A percentile compares a stretch with the other conserved stretches of the same genome.
Conservation (phyloP, 1,140 invertebrate genomes). For the Gryon sp. region DNA sequence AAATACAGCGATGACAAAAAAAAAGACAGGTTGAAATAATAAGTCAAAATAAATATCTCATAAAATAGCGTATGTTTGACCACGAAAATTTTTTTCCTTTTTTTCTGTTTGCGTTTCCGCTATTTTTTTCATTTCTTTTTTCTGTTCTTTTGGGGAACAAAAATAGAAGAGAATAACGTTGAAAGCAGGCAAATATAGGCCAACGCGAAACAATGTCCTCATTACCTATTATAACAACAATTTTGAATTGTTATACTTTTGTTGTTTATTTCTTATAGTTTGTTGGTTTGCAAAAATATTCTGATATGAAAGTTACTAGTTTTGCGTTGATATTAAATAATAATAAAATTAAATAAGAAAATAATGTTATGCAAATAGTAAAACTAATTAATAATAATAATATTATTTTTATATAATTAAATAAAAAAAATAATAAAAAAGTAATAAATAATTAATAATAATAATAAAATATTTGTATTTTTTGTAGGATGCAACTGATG, state of each 20-base stretch:
- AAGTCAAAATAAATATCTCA: slow-evolving; percentile 10
- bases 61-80: slow-evolving; percentile 10
- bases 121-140: slow-evolving; percentile 8
- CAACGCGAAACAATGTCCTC: slow-evolving; percentile 34
- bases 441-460: background rate
- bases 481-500: slow-evolving; percentile 81
- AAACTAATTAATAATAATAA: too few relatives aligned
- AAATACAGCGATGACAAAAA: too few relatives aligned
- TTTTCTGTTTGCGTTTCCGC: slow-evolving; percentile 18
- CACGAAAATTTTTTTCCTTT: slow-evolving; percentile 23
- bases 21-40: slow-evolving; percentile 3
- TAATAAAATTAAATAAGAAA: too few relatives aligned
- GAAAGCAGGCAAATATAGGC: slow-evolving; percentile 34
- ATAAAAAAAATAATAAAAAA: background rate
- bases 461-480: background rate
- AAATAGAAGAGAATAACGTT: slow-evolving; percentile 5
- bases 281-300: too few relatives aligned
- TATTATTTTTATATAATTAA: too few relatives aligned
- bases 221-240: slow-evolving; percentile 41
- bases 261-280: too few relatives aligned
- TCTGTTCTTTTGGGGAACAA: background rate
- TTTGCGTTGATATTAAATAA: too few relatives aligned
- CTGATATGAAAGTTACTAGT: too few relatives aligned
- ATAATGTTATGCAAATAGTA: too few relatives aligned
- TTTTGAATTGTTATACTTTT: too few relatives aligned